A percentile compares a stretch with the other conserved stretches of the same genome.
Conservation (phyloP, 1,140 invertebrate species). For the Latrodectus geometricus region DNA sequence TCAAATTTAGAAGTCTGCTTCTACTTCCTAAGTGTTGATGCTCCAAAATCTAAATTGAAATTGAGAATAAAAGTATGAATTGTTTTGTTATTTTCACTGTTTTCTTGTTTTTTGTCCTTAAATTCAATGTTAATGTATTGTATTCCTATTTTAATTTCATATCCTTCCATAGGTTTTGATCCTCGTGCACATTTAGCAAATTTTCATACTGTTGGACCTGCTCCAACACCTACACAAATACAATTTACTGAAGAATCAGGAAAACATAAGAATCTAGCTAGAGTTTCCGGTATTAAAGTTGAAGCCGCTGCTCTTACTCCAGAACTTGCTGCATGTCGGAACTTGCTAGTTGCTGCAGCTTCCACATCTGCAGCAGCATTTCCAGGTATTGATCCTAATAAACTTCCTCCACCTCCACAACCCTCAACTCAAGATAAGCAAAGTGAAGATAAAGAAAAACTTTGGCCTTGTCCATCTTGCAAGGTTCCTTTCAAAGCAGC, state of each 20-base stretch:
- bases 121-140: not conserved
- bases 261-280: conserved; percentile 49
- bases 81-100: too few species aligned
- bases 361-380: conserved; percentile 58
- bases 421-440: conserved; percentile 28
- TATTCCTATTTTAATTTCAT: not conserved
- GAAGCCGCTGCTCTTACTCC: conserved; percentile 48
- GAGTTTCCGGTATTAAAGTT: conserved; percentile 51
- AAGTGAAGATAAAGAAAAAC: conserved; percentile 58
- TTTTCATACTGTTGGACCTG: conserved; percentile 59
- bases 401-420: conserved; percentile 52
- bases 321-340: conserved; percentile 57
- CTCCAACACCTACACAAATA: conserved; percentile 53
- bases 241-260: conserved; percentile 54
- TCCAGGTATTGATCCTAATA: conserved; percentile 61
- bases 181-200: conserved; percentile 62
- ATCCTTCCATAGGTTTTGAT: conserved; percentile 53
- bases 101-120: not conserved
- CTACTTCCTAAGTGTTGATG: too few species aligned
- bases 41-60: too few species aligned
- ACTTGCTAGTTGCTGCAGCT: conserved; percentile 52
- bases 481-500: conserved; percentile 64
- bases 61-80: too few species aligned
- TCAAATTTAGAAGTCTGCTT: too few species aligned
- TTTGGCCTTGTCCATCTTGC: conserved; percentile 65